Evolutionary conservation across 2,888 invertebrate genomes (phyloP).

Genomic region (Caenorhabditis uteleia): DNA sequence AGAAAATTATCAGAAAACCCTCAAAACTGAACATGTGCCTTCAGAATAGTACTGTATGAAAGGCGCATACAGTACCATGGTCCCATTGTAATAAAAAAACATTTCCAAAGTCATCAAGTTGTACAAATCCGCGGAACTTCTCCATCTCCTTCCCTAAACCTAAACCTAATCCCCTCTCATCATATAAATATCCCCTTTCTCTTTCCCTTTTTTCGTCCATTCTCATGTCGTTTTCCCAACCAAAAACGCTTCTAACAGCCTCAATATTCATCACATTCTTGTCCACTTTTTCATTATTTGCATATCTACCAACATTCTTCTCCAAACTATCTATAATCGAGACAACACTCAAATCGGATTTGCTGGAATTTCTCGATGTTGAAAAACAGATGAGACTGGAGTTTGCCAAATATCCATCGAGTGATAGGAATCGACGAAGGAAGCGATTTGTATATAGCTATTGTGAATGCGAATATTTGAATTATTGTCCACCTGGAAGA

Average conservation of each 20-base stretch:
- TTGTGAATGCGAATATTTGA: constrained; percentile 45
- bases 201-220: too few species aligned
- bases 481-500: constrained; percentile 40
- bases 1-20: too few species aligned
- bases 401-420: constrained; percentile 14
- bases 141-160: too few species aligned
- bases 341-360: constrained; percentile 17
- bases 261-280: constrained; percentile 38
- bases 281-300: constrained; percentile 25
- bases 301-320: constrained; percentile 36
- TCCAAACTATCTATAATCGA: constrained; percentile 19
- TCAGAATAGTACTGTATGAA: too few species aligned
- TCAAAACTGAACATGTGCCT: too few species aligned
- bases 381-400: constrained; percentile 14
- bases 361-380: constrained; percentile 23
- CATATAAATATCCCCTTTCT: too few species aligned
- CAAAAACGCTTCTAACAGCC: constrained; percentile 19
- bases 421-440: constrained; percentile 7
- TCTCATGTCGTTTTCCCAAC: background rate
- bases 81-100: too few species aligned
- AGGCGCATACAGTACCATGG: too few species aligned
- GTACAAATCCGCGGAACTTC: too few species aligned
- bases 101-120: too few species aligned
- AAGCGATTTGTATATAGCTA: constrained; percentile 28
- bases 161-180: too few species aligned